These are phyloP conservation scores for Anolis sagrei DNA, from an alignment of 2,113 vertebrate species.

Conservation along the genomic window DNA sequence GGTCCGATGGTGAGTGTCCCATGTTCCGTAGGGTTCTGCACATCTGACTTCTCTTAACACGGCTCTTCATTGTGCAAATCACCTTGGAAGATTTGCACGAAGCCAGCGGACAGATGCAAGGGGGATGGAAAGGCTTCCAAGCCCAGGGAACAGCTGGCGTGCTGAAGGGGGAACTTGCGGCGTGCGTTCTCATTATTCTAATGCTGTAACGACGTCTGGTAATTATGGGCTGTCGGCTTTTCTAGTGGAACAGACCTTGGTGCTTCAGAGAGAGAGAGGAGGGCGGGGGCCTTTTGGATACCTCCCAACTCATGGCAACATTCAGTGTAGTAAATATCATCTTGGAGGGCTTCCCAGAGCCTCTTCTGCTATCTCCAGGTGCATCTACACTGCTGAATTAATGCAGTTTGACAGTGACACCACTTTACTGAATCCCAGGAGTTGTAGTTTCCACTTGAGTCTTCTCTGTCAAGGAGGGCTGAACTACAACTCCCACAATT, in stretches of 20 bases:
- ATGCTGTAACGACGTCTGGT: constrained; percentile 2
- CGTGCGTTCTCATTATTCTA: not conserved
- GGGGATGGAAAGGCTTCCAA: not conserved
- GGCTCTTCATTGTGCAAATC: not conserved
- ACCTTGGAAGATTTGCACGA: not conserved
- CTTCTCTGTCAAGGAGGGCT: too few species aligned
- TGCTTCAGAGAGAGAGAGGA: not conserved
- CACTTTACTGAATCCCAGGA: too few species aligned
- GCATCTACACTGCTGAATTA: too few species aligned
- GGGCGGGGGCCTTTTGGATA: constrained; percentile 4
- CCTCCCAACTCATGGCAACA: not conserved
- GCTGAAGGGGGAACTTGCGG: not conserved
- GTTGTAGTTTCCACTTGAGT: too few species aligned
- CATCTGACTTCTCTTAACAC: not conserved
- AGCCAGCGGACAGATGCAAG: not conserved
- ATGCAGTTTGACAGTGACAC: too few species aligned
- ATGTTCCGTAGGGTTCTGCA: too few species aligned
- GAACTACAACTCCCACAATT: too few species aligned
- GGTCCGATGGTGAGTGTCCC: too few species aligned
- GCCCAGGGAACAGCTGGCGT: constrained; percentile 41
- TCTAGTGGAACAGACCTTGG: not conserved
- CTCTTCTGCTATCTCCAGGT: too few species aligned
- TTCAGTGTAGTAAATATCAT: not conserved
- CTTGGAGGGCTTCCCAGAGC: not conserved
- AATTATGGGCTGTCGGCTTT: constrained; percentile 46